Percentiles rank a stretch among this genome's conserved stretches.
phyloP scores from a whole-genome alignment of 2,888 invertebrate species.

The Oxystoma pomonae region DNA sequence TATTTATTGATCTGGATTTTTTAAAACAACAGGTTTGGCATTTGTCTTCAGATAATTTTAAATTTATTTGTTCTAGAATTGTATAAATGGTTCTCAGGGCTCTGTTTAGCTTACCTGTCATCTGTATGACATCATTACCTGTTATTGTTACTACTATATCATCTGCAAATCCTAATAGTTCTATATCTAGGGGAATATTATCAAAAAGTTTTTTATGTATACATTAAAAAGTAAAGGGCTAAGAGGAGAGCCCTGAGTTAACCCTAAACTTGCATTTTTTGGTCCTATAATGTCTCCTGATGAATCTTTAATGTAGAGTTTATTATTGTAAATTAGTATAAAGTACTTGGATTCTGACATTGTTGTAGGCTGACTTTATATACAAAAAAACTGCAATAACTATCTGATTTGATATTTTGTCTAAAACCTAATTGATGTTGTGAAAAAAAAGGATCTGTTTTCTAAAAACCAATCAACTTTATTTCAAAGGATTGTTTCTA shows the following conservation, averaged over 20 bases:
- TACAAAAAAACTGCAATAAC: background rate
- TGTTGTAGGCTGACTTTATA: background rate
- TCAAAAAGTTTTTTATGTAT: background rate
- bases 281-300: background rate
- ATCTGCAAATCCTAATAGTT: background rate
- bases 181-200: background rate
- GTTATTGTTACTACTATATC: background rate
- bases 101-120: background rate
- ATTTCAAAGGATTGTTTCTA: background rate
- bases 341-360: background rate
- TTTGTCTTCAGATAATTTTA: constrained; percentile 8
- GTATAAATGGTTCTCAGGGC: background rate
- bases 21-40: constrained; percentile 11
- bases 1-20: background rate
- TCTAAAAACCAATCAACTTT: background rate
- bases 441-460: background rate
- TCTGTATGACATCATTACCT: background rate
- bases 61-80: background rate
- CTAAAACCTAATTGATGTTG: background rate
- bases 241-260: background rate
- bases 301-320: background rate
- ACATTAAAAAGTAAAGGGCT: background rate
- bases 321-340: background rate
- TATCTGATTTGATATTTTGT: background rate
- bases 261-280: background rate